Percentiles rank a stretch among this genome's conserved stretches.
Conservation (phyloP, 2,113 vertebrate species). For the Protobothrops mucrosquamatus region DNA sequence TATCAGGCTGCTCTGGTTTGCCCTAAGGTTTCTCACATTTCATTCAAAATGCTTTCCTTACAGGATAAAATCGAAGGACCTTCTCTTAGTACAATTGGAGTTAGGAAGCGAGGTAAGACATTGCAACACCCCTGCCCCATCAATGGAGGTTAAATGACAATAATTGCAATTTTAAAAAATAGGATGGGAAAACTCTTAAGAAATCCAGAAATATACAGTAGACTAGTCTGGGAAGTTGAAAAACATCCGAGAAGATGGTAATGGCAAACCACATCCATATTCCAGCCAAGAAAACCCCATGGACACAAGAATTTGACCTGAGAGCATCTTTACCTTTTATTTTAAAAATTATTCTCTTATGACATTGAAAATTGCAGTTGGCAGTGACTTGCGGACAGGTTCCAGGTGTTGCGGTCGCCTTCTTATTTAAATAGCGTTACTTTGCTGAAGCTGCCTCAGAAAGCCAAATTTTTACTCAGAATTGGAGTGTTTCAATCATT, state of each 20-base stretch:
- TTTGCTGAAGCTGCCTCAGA: not conserved
- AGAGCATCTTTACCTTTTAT: not conserved
- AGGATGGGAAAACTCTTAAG: not conserved
- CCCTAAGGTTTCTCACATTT: not conserved
- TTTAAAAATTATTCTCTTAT: not conserved
- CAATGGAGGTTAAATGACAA: not conserved
- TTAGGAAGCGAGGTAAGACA: conserved; percentile 24
- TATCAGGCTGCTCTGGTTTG: not conserved
- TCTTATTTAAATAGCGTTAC: not conserved
- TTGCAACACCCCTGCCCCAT: fast-evolving
- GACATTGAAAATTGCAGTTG: not conserved
- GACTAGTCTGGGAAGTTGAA: not conserved
- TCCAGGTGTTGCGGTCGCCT: not conserved
- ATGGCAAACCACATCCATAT: not conserved
- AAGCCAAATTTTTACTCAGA: not conserved
- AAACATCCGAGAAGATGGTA: not conserved
- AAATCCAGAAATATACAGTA: not conserved
- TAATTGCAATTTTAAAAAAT: not conserved
- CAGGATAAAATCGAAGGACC: conserved; percentile 29
- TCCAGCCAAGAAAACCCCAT: not conserved
- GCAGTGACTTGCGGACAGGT: not conserved
- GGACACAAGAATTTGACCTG: not conserved
- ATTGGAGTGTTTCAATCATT: not conserved
- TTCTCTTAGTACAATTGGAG: fast-evolving
- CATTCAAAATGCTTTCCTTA: not conserved